phyloP scores from a whole-genome alignment of 1,140 invertebrate genomes.

The Bombyx mori region ASM3026992v2 NC_085118.1:5036001-5036500 shows the following conservation, averaged over 20 bases:
- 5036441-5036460: too few relatives aligned
- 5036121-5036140: slow-evolving; percentile 89
- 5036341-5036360: not conserved
- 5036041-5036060: slow-evolving; percentile 82
- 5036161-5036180: slow-evolving; percentile 82
- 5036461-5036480: too few relatives aligned
- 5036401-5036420: too few relatives aligned
- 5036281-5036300: slow-evolving; percentile 84
- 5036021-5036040: slow-evolving; percentile 76
- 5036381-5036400: too few relatives aligned
- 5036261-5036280: slow-evolving; percentile 86
- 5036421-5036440: too few relatives aligned
- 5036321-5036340: slow-evolving; percentile 62
- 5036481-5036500: too few relatives aligned
- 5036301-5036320: slow-evolving; percentile 84
- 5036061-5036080: slow-evolving; percentile 90
- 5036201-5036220: slow-evolving; percentile 89
- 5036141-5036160: slow-evolving; percentile 89
- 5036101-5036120: slow-evolving; percentile 93
- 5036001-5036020: too few relatives aligned
- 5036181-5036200: slow-evolving; percentile 88
- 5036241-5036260: slow-evolving; percentile 88
- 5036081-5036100: slow-evolving; percentile 88
- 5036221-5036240: slow-evolving; percentile 88
- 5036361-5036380: too few relatives aligned